phyloP scores from a whole-genome alignment of 2,113 vertebrate genomes.

The Otis tarda region DNA sequence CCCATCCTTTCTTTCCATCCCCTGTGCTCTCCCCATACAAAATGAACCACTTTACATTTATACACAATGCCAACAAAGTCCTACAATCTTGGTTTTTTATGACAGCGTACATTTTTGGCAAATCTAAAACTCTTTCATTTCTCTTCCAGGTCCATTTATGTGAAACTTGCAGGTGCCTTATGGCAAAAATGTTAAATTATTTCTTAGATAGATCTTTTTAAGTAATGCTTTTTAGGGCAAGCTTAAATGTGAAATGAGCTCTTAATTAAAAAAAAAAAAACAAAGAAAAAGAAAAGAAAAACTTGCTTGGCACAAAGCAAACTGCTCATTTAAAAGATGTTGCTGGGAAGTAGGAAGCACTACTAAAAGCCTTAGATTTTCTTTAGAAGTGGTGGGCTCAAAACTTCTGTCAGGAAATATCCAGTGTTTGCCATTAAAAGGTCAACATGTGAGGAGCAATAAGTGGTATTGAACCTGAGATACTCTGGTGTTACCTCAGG shows the following conservation, averaged over 20 bases:
- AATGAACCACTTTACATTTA: neutral
- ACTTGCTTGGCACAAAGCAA: neutral
- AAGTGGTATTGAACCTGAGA: neutral
- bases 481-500: neutral
- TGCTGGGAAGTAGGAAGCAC: neutral
- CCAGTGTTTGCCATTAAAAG: neutral
- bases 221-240: slow-evolving; percentile 28
- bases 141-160: slow-evolving; percentile 57
- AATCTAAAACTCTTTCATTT: slow-evolving; percentile 55
- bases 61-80: neutral
- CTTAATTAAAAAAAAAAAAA: neutral
- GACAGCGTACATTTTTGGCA: slow-evolving; percentile 38
- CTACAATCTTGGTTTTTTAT: slow-evolving; percentile 31
- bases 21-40: neutral
- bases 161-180: slow-evolving; percentile 55
- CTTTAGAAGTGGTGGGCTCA: neutral
- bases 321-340: neutral
- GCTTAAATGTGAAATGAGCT: slow-evolving; percentile 28
- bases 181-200: slow-evolving; percentile 64
- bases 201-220: slow-evolving; percentile 43
- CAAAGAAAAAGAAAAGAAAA: neutral
- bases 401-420: neutral
- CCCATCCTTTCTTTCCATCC: neutral
- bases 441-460: neutral
- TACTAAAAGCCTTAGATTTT: neutral